Evolutionary conservation across 37 sponge, comb jelly and placozoan species (phyloP).

Genomic region (Eunapius fragilis): DNA sequence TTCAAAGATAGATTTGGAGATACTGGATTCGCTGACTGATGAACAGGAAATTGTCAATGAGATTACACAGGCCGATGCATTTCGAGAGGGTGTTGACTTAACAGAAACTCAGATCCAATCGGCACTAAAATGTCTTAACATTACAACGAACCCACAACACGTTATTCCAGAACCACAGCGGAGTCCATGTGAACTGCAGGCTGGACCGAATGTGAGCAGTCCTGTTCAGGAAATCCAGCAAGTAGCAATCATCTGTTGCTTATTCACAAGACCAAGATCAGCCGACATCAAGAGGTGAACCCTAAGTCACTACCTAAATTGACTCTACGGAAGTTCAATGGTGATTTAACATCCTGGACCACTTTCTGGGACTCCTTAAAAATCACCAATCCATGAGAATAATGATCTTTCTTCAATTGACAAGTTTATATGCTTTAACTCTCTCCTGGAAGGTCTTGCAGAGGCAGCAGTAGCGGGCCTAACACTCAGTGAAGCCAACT

Average conservation of each 20-base stretch:
- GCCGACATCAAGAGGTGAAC: not conserved
- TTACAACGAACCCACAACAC: too few species aligned
- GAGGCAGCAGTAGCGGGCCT: not conserved
- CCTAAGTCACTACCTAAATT: not conserved
- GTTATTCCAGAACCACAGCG: not conserved
- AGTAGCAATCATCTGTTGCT: not conserved
- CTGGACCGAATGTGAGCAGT: not conserved
- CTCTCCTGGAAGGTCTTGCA: not conserved
- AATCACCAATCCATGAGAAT: not conserved
- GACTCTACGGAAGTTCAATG: not conserved
- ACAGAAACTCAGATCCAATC: not conserved
- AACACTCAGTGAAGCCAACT: not conserved
- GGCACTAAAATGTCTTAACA: too few species aligned
- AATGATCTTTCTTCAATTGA: not conserved
- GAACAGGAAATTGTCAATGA: not conserved
- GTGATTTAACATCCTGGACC: not conserved
- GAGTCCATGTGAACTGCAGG: not conserved
- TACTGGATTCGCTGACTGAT: not conserved
- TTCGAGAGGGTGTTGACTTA: not conserved
- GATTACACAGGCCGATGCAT: not conserved
- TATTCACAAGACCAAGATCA: not conserved
- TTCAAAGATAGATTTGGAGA: not conserved
- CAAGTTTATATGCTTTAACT: not conserved
- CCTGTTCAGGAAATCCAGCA: not conserved
- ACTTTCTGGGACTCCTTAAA: not conserved